Percentiles rank a stretch among this genome's conserved stretches.
Evolutionary conservation across 1,140 invertebrate genomes (phyloP).

Genomic region (Steinernema khuongi): DNA sequence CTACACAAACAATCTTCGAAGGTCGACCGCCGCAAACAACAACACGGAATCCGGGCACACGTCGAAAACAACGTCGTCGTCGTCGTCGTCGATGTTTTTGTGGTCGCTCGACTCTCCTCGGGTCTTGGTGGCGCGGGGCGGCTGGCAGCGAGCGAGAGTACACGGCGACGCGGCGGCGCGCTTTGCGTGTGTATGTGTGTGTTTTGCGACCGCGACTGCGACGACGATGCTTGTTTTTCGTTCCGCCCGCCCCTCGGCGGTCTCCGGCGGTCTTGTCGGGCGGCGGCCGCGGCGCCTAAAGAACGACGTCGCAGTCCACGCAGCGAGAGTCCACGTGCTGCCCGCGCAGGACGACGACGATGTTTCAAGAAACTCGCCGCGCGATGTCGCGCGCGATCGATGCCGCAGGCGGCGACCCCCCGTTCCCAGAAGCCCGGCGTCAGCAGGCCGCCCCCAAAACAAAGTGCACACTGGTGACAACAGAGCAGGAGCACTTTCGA

Average conservation of each 20-base stretch:
- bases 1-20: background rate
- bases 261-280: background rate
- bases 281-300: conserved; percentile 4
- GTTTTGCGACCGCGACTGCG: no score
- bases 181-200: conserved; percentile 4
- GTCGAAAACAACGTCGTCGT: background rate
- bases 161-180: background rate
- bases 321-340: conserved; percentile 7
- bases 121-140: background rate
- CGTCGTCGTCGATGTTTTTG: background rate
- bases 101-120: background rate
- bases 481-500: background rate
- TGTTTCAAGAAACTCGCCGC: conserved; percentile 2
- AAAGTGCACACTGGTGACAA: conserved; percentile 1
- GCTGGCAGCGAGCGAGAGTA: background rate
- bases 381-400: conserved; percentile 3
- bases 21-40: background rate
- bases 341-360: background rate
- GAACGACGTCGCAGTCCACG: background rate
- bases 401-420: background rate
- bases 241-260: background rate
- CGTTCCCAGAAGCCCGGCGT: background rate
- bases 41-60: background rate
- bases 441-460: background rate
- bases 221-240: conserved; percentile 1